phyloP scores from a whole-genome alignment of 1,140 invertebrate genomes.

The Neocloeon triangulifer region DNA sequence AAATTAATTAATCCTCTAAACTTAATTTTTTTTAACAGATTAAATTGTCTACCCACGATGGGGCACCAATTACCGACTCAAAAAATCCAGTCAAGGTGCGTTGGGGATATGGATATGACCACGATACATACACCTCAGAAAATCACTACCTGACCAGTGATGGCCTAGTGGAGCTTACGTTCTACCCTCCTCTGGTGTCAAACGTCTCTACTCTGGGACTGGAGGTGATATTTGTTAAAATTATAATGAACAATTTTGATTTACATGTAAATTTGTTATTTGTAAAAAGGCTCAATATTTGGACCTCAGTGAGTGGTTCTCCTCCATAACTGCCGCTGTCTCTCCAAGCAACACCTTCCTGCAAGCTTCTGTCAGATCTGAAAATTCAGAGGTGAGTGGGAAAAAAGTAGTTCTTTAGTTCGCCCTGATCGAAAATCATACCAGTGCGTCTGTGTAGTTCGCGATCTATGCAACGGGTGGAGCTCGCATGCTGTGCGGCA shows the following conservation, averaged over 20 bases:
- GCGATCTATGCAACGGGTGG: no score
- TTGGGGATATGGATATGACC: constrained; percentile 41
- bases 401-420: no score
- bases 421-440: no score
- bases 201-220: constrained; percentile 28
- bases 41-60: constrained; percentile 52
- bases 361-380: constrained; percentile 41
- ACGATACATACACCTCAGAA: constrained; percentile 32
- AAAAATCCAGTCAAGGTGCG: constrained; percentile 35
- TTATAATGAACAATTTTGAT: no score
- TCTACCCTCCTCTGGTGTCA: constrained; percentile 33
- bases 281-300: constrained; percentile 34
- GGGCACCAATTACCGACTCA: constrained; percentile 35
- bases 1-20: constrained; percentile 6
- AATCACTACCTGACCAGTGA: constrained; percentile 32
- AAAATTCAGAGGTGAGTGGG: constrained; percentile 11
- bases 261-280: not conserved
- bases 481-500: no score
- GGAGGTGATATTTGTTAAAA: constrained; percentile 25
- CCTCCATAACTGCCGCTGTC: constrained; percentile 47
- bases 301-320: constrained; percentile 52
- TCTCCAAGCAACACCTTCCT: constrained; percentile 51
- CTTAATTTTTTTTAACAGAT: constrained; percentile 19
- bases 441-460: no score
- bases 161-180: constrained; percentile 45